These are phyloP conservation scores for Sialis fuliginosa DNA, from an alignment of 2,888 invertebrate genomes.

Conservation along the genomic window DNA sequence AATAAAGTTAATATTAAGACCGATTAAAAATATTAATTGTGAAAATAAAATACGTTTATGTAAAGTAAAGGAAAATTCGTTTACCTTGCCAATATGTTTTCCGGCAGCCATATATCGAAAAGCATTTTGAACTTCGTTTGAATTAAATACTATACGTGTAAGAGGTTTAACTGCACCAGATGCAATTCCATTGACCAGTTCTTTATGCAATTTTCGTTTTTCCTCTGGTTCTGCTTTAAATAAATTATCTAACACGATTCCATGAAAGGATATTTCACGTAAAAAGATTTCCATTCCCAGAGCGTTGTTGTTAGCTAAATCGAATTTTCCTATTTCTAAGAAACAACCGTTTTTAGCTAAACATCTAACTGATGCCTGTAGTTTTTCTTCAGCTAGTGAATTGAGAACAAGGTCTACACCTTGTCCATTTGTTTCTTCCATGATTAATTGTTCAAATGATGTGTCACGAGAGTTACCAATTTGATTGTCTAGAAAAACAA, in stretches of 20 bases:
- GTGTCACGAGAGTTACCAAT: slow-evolving; percentile 79
- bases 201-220: slow-evolving; percentile 28
- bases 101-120: slow-evolving; percentile 47
- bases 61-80: not conserved
- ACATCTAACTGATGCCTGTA: slow-evolving; percentile 49
- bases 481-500: slow-evolving; percentile 31
- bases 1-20: too few relatives aligned
- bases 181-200: slow-evolving; percentile 40
- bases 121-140: slow-evolving; percentile 50
- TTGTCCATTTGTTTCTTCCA: slow-evolving; percentile 58
- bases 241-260: slow-evolving; percentile 57
- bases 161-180: slow-evolving; percentile 52
- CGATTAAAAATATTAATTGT: too few relatives aligned
- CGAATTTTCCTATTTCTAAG: slow-evolving; percentile 75
- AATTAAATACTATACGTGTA: slow-evolving; percentile 39
- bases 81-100: slow-evolving; percentile 62
- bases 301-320: slow-evolving; percentile 47
- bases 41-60: too few relatives aligned
- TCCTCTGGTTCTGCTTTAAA: slow-evolving; percentile 30
- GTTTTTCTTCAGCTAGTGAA: slow-evolving; percentile 81
- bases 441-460: slow-evolving; percentile 74
- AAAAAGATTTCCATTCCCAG: slow-evolving; percentile 48
- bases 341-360: slow-evolving; percentile 46
- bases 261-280: slow-evolving; percentile 57
- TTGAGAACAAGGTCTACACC: slow-evolving; percentile 88